Conservation (phyloP, 2,888 invertebrate species). For the Drosophila paracracens region DNA sequence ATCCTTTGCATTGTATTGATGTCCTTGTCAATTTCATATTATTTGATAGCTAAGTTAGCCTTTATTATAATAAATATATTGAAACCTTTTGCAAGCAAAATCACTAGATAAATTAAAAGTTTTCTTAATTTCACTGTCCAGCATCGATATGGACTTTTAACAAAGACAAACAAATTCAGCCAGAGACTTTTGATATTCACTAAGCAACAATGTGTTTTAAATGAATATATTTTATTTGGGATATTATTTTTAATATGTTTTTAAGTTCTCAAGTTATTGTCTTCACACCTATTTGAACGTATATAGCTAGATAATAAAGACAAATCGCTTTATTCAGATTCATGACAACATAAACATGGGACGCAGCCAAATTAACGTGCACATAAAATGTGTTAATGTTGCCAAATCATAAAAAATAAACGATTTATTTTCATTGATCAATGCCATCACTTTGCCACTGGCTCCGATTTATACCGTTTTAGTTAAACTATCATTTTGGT, state of each 20-base stretch:
- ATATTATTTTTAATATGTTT: background rate
- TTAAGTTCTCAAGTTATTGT: background rate
- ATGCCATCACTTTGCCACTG: background rate
- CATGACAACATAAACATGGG: background rate
- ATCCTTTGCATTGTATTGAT: no score
- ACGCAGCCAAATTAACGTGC: background rate
- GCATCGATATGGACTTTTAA: background rate
- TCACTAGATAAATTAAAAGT: background rate
- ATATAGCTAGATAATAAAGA: background rate
- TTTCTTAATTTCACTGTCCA: background rate
- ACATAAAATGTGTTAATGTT: conserved; percentile 9
- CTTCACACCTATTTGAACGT: background rate
- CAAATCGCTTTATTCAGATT: background rate
- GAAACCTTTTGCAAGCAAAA: no score
- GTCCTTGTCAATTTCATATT: no score
- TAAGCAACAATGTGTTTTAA: background rate
- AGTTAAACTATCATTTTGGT: background rate
- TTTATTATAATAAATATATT: no score
- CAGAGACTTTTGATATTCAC: background rate
- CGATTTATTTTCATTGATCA: conserved; percentile 4
- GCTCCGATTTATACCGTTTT: background rate
- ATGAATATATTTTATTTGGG: background rate
- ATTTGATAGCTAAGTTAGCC: no score
- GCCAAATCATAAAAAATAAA: background rate
- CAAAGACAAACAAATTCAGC: background rate